Percentiles rank a stretch among this genome's conserved stretches.
Evolutionary conservation across 2,888 invertebrate species (phyloP).

Genomic region (Cryptophagus acutangulus): DNA sequence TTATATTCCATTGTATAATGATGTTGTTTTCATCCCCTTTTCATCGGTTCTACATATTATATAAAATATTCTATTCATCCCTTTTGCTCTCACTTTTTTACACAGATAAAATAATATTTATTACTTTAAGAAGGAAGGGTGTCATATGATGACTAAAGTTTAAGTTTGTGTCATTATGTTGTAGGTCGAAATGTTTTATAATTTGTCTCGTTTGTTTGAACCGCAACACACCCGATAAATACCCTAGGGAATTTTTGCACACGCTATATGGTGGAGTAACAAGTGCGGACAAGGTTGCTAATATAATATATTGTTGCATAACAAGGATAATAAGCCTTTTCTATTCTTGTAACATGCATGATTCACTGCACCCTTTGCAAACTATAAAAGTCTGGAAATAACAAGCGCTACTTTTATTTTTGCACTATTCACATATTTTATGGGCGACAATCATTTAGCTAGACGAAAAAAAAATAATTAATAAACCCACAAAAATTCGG

Average conservation of each 20-base stretch:
- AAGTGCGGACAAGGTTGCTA: no score
- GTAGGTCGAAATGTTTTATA: constrained; percentile 27
- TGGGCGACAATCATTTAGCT: no score
- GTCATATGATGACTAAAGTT: constrained; percentile 17
- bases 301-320: no score
- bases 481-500: no score
- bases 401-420: neutral
- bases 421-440: no score
- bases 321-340: no score
- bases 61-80: constrained; percentile 39
- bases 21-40: constrained; percentile 46
- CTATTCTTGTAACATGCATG: no score
- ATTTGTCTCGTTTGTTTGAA: constrained; percentile 37
- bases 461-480: no score
- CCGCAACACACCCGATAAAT: constrained; percentile 32
- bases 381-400: no score
- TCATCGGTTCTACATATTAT: constrained; percentile 38
- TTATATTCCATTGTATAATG: constrained; percentile 49
- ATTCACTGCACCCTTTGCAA: no score
- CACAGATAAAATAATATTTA: no score
- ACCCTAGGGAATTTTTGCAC: constrained; percentile 47
- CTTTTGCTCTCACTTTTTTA: constrained; percentile 25
- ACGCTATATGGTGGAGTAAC: constrained; percentile 38
- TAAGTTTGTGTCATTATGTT: constrained; percentile 24
- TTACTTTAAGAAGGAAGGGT: no score